Percentiles rank a stretch among this genome's conserved stretches.
Evolutionary conservation across 1,140 invertebrate species (phyloP).

Genomic region (Chelonus insularis): DNA sequence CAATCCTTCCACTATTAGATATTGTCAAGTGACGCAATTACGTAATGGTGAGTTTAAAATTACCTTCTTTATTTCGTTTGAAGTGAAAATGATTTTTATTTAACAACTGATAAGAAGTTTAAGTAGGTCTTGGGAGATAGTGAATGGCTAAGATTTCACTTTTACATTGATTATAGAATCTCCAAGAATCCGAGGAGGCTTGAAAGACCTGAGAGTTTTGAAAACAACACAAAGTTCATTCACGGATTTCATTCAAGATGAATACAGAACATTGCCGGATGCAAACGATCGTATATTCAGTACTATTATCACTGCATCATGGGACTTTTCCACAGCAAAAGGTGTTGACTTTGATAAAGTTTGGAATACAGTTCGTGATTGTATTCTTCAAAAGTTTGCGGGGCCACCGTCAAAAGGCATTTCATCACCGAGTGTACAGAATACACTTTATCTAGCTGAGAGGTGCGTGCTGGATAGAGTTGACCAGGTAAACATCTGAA

Average conservation of each 20-base stretch:
- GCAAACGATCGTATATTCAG: constrained; percentile 73
- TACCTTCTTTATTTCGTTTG: no score
- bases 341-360: constrained; percentile 69
- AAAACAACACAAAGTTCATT: constrained; percentile 80
- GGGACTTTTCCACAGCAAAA: constrained; percentile 68
- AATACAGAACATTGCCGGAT: constrained; percentile 73
- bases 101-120: not conserved
- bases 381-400: constrained; percentile 73
- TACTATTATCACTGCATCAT: constrained; percentile 71
- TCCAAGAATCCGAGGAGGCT: constrained; percentile 65
- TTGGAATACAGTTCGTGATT: constrained; percentile 69
- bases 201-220: constrained; percentile 69
- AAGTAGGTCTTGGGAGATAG: not conserved
- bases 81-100: not conserved
- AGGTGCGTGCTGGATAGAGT: constrained; percentile 68
- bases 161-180: constrained; percentile 51
- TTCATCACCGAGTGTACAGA: constrained; percentile 75
- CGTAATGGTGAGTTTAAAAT: constrained; percentile 70
- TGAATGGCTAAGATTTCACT: constrained; percentile 20
- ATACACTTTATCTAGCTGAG: constrained; percentile 73
- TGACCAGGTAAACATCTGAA: constrained; percentile 56
- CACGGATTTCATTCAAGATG: constrained; percentile 75
- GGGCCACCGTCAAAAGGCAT: constrained; percentile 69
- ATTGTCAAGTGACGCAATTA: constrained; percentile 66
- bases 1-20: constrained; percentile 65